Percentiles rank a stretch among this genome's conserved stretches.
Evolutionary conservation across 2,113 vertebrate species (phyloP).

Genomic region (Aspiorhynchus laticeps): DNA sequence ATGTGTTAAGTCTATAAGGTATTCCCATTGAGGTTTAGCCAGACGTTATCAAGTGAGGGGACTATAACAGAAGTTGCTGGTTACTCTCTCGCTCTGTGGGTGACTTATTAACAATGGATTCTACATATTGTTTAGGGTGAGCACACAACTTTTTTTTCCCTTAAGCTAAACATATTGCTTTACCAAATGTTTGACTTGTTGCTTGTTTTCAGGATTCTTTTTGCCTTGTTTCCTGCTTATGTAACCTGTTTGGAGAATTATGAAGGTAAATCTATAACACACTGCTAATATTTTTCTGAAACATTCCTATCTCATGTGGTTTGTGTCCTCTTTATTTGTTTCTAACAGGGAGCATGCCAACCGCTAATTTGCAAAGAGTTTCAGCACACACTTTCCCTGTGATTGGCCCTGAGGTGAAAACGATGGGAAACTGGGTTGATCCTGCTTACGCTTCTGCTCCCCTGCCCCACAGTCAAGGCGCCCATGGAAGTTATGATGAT

Average conservation of each 20-base stretch:
- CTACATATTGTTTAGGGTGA: background rate
- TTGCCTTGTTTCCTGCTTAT: conserved; percentile 7
- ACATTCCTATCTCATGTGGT: background rate
- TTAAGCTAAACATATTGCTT: background rate
- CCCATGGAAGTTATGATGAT: background rate
- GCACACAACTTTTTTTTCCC: background rate
- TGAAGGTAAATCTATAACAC: conserved; percentile 32
- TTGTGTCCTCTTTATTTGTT: background rate
- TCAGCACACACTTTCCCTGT: background rate
- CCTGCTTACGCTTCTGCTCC: background rate
- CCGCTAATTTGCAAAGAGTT: background rate
- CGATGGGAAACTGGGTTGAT: background rate
- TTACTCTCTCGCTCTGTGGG: background rate
- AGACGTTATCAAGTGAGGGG: too few species aligned
- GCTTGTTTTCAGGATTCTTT: background rate
- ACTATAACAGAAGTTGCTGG: background rate
- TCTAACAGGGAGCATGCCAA: conserved; percentile 11
- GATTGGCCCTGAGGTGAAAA: background rate
- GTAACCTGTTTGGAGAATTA: conserved; percentile 22
- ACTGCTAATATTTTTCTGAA: background rate
- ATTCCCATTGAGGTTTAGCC: background rate
- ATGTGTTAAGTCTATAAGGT: background rate
- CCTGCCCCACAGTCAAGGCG: background rate
- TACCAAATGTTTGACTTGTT: background rate
- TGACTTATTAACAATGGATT: background rate